A percentile compares a stretch with the other conserved stretches of the same genome.
These are phyloP conservation scores for Procavia capensis DNA, from an alignment of 2,113 vertebrate genomes.

Conservation along the genomic window DNA sequence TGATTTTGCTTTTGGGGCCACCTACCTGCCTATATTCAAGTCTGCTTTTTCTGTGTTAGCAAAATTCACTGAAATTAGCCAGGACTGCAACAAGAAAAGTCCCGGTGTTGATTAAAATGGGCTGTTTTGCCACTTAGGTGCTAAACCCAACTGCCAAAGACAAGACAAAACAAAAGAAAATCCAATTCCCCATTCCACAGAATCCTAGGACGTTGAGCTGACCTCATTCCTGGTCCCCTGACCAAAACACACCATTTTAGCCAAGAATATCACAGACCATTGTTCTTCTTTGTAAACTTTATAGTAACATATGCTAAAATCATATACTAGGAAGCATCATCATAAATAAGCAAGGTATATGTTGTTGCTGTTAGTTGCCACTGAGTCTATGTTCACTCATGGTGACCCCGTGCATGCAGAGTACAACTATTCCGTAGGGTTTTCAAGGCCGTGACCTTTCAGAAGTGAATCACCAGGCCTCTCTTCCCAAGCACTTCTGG, in stretches of 20 bases:
- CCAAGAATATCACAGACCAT: constrained; percentile 5
- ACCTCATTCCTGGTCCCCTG: constrained; percentile 19
- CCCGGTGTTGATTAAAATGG: constrained; percentile 53
- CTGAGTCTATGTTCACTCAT: not conserved
- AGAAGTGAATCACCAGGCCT: not conserved
- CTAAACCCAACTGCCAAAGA: constrained; percentile 55
- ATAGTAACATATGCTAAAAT: constrained; percentile 6
- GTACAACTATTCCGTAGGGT: no score
- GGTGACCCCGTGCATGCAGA: not conserved
- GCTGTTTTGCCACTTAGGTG: constrained; percentile 6
- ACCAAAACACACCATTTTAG: constrained; percentile 49
- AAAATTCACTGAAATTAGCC: constrained; percentile 46
- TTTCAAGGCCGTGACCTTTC: not conserved
- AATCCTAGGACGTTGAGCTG: constrained; percentile 8
- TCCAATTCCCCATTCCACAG: constrained; percentile 19
- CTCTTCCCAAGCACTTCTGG: not conserved
- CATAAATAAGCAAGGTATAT: not conserved
- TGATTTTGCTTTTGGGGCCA: not conserved
- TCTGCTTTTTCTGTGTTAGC: constrained; percentile 50
- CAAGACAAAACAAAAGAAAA: constrained; percentile 59
- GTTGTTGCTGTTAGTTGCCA: not conserved
- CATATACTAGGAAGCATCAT: not conserved
- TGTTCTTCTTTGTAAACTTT: not conserved
- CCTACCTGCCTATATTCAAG: not conserved
- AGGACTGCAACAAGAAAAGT: constrained; percentile 50